Evolutionary conservation across 2,113 vertebrate species (phyloP).

Genomic region (Tinamus guttatus): DNA sequence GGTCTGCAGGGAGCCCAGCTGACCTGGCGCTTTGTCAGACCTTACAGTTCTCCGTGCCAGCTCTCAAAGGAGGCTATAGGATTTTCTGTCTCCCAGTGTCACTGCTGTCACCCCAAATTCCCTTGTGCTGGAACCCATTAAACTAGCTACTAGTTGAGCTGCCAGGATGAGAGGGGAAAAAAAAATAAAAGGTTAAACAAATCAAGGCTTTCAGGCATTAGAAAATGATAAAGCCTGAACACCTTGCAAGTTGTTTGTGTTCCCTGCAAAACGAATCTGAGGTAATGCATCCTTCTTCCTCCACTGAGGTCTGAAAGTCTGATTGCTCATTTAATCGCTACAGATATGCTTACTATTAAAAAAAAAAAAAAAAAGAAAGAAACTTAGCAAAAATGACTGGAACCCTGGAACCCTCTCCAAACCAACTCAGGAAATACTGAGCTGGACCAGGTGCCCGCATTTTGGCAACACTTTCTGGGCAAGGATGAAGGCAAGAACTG

Average conservation of each 20-base stretch:
- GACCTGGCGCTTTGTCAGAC: neutral
- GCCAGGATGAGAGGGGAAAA: neutral
- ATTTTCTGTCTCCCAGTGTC: rapidly evolving
- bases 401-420: neutral
- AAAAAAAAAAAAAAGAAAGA: too few relatives aligned
- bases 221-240: neutral
- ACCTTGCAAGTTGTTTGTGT: neutral
- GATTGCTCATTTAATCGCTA: neutral
- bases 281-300: neutral
- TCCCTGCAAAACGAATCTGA: neutral
- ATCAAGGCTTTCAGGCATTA: neutral
- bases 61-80: neutral
- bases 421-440: neutral
- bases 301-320: neutral
- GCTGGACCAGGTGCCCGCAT: neutral
- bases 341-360: neutral
- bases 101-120: neutral
- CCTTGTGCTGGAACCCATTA: neutral
- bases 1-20: neutral
- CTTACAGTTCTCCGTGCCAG: neutral
- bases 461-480: neutral
- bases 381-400: neutral
- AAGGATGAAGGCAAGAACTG: neutral
- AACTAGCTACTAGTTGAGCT: neutral
- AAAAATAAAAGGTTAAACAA: neutral